Percentiles rank a stretch among this genome's conserved stretches.
These are phyloP conservation scores for Thyatira batis DNA, from an alignment of 2,888 invertebrate species.

Conservation along the genomic window DNA sequence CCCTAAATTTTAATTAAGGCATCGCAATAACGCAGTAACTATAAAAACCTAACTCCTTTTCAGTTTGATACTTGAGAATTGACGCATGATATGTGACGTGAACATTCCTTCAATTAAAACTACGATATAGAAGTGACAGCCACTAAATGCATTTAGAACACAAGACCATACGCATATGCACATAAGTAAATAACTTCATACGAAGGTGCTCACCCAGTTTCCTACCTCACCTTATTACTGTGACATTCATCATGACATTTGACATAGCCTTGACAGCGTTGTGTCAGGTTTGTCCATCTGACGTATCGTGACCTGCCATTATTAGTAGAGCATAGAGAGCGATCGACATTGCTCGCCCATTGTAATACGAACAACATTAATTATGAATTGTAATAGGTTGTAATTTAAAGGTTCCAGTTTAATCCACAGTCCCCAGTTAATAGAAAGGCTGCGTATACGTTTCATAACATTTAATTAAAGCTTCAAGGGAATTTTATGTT, in stretches of 20 bases:
- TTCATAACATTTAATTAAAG: constrained; percentile 41
- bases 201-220: not conserved
- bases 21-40: no score
- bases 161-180: no score
- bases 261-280: constrained; percentile 50
- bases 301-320: constrained; percentile 42
- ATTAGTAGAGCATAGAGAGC: constrained; percentile 41
- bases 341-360: constrained; percentile 46
- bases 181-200: no score
- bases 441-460: constrained; percentile 5
- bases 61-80: no score
- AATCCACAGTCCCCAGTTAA: not conserved
- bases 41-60: no score
- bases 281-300: constrained; percentile 42
- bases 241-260: constrained; percentile 44
- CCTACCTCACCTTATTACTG: not conserved
- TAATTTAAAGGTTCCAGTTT: constrained; percentile 10
- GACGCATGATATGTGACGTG: no score
- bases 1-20: no score
- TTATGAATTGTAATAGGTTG: constrained; percentile 30
- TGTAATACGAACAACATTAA: constrained; percentile 36
- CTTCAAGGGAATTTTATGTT: constrained; percentile 37
- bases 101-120: no score
- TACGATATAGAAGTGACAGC: no score
- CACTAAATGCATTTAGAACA: no score